Evolutionary conservation across 2,888 invertebrate genomes (phyloP).

Genomic region (Drosophila stalkeri): DNA sequence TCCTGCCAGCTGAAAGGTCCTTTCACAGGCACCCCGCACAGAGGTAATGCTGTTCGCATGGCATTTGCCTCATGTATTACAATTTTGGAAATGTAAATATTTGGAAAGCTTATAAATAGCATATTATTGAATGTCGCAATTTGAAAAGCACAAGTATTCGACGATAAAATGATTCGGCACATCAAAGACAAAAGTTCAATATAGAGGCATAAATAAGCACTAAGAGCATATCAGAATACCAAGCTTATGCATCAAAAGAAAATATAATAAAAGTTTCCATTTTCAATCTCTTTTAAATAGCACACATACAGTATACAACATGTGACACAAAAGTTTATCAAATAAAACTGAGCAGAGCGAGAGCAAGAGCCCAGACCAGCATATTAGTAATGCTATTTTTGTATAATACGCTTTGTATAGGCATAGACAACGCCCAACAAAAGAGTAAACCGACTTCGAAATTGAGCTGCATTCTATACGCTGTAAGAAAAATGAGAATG

Average conservation of each 20-base stretch:
- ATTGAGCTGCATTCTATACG: constrained; percentile 17
- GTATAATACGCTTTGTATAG: constrained; percentile 8
- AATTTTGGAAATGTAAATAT: constrained; percentile 4
- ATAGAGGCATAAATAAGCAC: constrained; percentile 10
- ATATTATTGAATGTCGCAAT: constrained; percentile 36
- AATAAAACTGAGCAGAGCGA: background rate
- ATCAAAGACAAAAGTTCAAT: constrained; percentile 39
- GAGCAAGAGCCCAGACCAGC: background rate
- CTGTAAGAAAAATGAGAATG: background rate
- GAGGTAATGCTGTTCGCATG: constrained; percentile 1
- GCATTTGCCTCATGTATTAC: background rate
- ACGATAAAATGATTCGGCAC: constrained; percentile 24
- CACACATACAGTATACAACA: constrained; percentile 43
- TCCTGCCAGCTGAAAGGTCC: background rate
- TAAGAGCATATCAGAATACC: background rate
- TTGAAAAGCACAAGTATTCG: constrained; percentile 35
- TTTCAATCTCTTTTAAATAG: constrained; percentile 25
- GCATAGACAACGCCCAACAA: constrained; percentile 18
- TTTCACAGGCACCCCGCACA: constrained; percentile 24
- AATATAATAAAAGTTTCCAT: constrained; percentile 6
- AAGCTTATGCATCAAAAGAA: constrained; percentile 12
- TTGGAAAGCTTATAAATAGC: constrained; percentile 11
- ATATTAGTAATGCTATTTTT: constrained; percentile 23
- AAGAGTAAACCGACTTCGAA: constrained; percentile 44
- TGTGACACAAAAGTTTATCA: constrained; percentile 23